Evolutionary conservation across 2,888 invertebrate species (phyloP), one percentile per base, ranked within the genome.

Genomic region (Monoplex corrugatus): DNA sequence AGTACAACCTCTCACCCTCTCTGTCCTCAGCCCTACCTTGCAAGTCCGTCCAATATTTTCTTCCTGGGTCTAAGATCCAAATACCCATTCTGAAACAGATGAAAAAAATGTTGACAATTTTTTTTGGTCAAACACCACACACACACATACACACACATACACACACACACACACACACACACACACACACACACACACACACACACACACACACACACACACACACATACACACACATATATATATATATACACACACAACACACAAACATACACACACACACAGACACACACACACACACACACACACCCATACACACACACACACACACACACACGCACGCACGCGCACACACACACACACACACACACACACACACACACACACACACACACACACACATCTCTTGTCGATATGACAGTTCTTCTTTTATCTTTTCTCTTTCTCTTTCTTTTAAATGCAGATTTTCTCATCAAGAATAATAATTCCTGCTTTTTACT

Each of bases 141-240:
- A 68, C 63, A 68, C 63, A 68, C 63, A 68, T n/a, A 68, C 63
- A 68, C 63, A 68, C 63, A 68, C 63, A 68, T n/a, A 68, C 63
- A 68, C 63, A 68, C 63, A 68, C 63, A 68, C 63, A 68, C 63
- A 68, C 63, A 68, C 63, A 68, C 63, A 68, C 63, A 68, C 63
- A 28, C 63, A 28, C 63, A 28, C 63, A 28, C 63, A 28, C 63
- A 28, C 63, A 68, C 63, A 28, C 72, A 32, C 72, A 32, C 72
- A 32, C 32, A 32, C 32, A 32, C 72, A 72, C 72, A 72, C 72
- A 72, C 72, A 72, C 72, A 72, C 72, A 72, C 72, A 72, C 72
- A 72, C 72, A 72, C 72, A 72, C 72, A 35, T 35, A 72, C 32
- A 35, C 72, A 72, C 32, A 35, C 72, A 72, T 35, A 72, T 35